Conservation (phyloP, 2,888 invertebrate species). For the Anoplius nigerrimus region DNA sequence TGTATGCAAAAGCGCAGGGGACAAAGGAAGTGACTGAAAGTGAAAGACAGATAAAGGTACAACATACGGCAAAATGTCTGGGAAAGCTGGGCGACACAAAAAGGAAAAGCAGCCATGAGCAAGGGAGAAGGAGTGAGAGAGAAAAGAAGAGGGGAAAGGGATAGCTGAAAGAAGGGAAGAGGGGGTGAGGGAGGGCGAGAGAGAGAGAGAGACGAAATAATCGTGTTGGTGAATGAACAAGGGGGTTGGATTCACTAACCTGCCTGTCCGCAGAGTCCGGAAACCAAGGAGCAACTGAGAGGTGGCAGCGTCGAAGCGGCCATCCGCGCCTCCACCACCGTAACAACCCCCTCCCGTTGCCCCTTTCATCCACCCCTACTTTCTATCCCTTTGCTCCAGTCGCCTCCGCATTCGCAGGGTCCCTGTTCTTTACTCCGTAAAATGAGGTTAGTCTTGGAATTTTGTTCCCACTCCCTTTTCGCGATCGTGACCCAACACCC, state of each 20-base stretch:
- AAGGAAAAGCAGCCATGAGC: no score
- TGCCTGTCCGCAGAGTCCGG: constrained; percentile 70
- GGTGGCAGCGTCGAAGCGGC: constrained; percentile 54
- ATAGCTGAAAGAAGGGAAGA: constrained; percentile 10
- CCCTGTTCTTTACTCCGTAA: background rate
- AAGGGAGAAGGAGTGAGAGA: constrained; percentile 9
- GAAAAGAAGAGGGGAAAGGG: constrained; percentile 13
- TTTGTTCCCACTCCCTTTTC: background rate
- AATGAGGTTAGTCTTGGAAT: background rate
- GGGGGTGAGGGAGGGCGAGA: constrained; percentile 38
- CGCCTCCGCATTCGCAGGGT: constrained; percentile 1
- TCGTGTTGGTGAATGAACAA: constrained; percentile 63
- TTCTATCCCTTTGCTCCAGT: background rate
- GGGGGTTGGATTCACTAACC: constrained; percentile 62
- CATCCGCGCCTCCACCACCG: constrained; percentile 55
- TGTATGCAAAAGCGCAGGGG: no score
- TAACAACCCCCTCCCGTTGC: constrained; percentile 39
- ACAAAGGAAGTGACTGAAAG: no score
- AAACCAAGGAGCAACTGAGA: constrained; percentile 72
- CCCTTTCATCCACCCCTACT: background rate
- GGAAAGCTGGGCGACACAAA: no score
- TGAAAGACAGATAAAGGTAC: no score
- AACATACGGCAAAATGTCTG: no score
- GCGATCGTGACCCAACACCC: no score
- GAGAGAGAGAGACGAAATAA: constrained; percentile 38